These are phyloP conservation scores for Tretioscincus oriximinensis DNA, from an alignment of 2,113 vertebrate species.

Conservation along the genomic window DNA sequence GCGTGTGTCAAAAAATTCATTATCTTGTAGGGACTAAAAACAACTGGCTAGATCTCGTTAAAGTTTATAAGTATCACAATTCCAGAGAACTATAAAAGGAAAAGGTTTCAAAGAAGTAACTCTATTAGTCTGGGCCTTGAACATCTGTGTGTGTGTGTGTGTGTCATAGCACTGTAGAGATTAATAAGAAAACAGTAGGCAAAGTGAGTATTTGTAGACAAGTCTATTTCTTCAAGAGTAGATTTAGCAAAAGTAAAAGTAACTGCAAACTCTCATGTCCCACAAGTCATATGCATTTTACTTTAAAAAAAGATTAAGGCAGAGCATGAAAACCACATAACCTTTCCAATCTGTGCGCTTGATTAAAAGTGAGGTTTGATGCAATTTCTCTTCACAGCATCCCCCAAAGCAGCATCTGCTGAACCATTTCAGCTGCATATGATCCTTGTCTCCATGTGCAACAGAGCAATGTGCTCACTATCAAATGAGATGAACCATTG, in stretches of 20 bases:
- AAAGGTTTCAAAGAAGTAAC: no score
- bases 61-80: neutral
- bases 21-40: no score
- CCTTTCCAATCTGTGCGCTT: constrained; percentile 40
- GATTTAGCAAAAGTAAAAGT: constrained; percentile 20
- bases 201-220: no score
- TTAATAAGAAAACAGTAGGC: no score
- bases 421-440: constrained; percentile 53
- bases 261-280: constrained; percentile 23
- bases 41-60: no score
- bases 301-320: constrained; percentile 38
- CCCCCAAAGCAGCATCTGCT: constrained; percentile 45
- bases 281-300: constrained; percentile 44
- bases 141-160: no score
- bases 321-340: constrained; percentile 45
- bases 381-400: constrained; percentile 42
- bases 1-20: neutral
- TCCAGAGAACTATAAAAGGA: no score
- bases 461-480: constrained; percentile 49
- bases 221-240: no score
- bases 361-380: constrained; percentile 59
- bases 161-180: no score
- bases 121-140: no score
- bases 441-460: constrained; percentile 21
- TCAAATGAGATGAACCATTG: constrained; percentile 37